Evolutionary conservation across 2,797 vertebrate genomes (phyloP).

Genomic region (Synanceia verrucosa): DNA sequence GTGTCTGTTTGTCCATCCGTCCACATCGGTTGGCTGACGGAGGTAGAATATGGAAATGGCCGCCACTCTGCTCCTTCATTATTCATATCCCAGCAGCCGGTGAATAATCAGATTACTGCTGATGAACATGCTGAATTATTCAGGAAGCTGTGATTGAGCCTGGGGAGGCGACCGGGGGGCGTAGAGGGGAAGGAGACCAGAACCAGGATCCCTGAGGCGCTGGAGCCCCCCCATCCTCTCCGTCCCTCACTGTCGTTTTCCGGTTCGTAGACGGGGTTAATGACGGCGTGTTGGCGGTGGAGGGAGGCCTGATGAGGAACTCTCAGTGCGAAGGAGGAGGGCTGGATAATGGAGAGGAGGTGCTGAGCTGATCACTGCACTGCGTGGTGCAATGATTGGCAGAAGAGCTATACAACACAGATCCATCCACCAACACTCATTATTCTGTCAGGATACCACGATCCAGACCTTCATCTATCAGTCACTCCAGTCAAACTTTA

Average conservation of each 20-base stretch:
- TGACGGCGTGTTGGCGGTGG: conserved; percentile 1
- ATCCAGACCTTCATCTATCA: no score
- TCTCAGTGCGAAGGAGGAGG: background rate
- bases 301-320: background rate
- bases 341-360: conserved; percentile 33
- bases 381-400: conserved; percentile 20
- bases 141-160: conserved; percentile 77
- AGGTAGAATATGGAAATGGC: conserved; percentile 65
- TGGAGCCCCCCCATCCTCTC: conserved; percentile 20
- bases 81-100: conserved; percentile 74
- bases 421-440: background rate
- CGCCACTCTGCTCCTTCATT: conserved; percentile 72
- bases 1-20: conserved; percentile 47
- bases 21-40: conserved; percentile 17
- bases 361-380: conserved; percentile 27
- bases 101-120: conserved; percentile 83
- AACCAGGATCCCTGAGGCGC: conserved; percentile 38
- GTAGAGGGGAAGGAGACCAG: conserved; percentile 7
- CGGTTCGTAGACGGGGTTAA: conserved; percentile 45
- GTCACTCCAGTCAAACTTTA: no score
- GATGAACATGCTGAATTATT: conserved; percentile 84
- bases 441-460: no score
- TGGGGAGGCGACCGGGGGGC: conserved; percentile 40
- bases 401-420: conserved; percentile 21
- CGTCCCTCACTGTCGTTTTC: conserved; percentile 24